phyloP scores from a whole-genome alignment of 2,888 invertebrate species.

The Papilio elwesi region DNA sequence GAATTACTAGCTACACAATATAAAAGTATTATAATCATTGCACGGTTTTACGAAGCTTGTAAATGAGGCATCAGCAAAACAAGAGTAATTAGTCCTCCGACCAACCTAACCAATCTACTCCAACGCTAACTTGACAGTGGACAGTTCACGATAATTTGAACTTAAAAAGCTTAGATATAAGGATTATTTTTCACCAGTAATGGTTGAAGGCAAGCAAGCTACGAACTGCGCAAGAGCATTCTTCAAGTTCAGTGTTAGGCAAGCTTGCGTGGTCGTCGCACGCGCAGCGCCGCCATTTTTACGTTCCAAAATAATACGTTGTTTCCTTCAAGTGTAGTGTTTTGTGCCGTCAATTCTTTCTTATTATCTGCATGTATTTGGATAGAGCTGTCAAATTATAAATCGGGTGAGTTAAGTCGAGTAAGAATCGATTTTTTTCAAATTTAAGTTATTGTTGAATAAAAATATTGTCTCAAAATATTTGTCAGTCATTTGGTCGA shows the following conservation, averaged over 20 bases:
- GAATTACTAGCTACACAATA: not conserved
- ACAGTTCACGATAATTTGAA: not conserved
- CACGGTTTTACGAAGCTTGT: conserved; percentile 6
- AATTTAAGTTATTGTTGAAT: not conserved
- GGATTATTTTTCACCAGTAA: conserved; percentile 34
- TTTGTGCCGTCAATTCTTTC: conserved; percentile 48
- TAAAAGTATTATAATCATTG: not conserved
- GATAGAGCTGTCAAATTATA: conserved; percentile 27
- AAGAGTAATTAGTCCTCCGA: conserved; percentile 18
- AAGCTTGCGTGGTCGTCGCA: conserved; percentile 57
- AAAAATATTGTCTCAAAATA: not conserved
- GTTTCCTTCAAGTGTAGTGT: conserved; percentile 52
- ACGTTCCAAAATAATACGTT: conserved; percentile 49
- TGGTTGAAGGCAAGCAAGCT: conserved; percentile 62
- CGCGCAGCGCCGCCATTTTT: conserved; percentile 50
- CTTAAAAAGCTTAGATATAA: not conserved
- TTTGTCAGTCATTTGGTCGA: conserved; percentile 11
- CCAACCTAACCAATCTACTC: conserved; percentile 7
- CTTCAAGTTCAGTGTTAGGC: conserved; percentile 76
- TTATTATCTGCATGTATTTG: conserved; percentile 41
- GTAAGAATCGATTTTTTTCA: not conserved
- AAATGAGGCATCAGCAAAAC: conserved; percentile 14
- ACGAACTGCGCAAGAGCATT: conserved; percentile 58
- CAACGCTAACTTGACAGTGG: conserved; percentile 26
- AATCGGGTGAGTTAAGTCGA: conserved; percentile 21